These are phyloP conservation scores for Caenorhabditis wallacei DNA, from an alignment of 2,888 invertebrate genomes.

Conservation along the genomic window DNA sequence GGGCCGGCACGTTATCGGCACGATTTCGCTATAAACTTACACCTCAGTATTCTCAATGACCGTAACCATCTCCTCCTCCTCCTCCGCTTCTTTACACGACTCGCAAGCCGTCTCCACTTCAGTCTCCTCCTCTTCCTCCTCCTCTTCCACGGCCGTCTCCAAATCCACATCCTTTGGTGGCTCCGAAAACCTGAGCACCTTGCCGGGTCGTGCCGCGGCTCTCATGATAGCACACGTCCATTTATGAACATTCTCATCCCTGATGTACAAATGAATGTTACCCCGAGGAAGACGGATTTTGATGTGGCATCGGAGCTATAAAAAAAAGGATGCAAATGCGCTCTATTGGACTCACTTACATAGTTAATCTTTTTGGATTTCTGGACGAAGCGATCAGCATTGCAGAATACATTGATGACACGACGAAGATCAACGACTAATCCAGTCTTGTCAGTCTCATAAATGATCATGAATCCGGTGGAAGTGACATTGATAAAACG, in stretches of 20 bases:
- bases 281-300: constrained; percentile 54
- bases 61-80: constrained; percentile 26
- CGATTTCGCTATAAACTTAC: neutral
- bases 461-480: constrained; percentile 55
- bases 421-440: constrained; percentile 51
- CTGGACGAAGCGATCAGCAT: constrained; percentile 20
- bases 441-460: constrained; percentile 31
- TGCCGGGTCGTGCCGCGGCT: constrained; percentile 13
- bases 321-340: neutral
- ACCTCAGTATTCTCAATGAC: constrained; percentile 17
- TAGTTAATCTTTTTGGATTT: neutral
- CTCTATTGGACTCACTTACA: constrained; percentile 7
- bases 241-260: constrained; percentile 43
- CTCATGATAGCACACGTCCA: constrained; percentile 55
- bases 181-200: neutral
- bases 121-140: constrained; percentile 3
- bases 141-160: constrained; percentile 12
- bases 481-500: constrained; percentile 39
- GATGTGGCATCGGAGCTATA: constrained; percentile 55
- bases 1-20: neutral
- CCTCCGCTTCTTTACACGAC: neutral
- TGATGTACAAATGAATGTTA: constrained; percentile 54
- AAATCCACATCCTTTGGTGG: neutral
- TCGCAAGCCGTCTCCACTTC: neutral
- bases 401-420: constrained; percentile 25